Evolutionary conservation across 2,797 vertebrate species (phyloP), one percentile per base, ranked within the genome.

Genomic region (Heterohyrax brucei): DNA sequence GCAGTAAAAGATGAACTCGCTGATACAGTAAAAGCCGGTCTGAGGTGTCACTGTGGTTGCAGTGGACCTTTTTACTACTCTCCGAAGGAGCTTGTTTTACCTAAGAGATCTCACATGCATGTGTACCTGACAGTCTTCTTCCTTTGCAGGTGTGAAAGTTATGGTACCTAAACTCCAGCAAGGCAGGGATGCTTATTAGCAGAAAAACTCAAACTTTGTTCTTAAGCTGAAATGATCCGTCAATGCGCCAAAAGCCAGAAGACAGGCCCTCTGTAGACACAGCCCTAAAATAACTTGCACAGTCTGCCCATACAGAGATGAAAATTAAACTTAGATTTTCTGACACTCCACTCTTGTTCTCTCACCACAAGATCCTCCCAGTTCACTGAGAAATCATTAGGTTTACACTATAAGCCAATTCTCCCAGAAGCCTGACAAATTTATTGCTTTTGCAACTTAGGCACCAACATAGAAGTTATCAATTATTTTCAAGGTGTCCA

Each of bases 311-410:
- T 89, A 90, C 19, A 93, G 90, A 95, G 82, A 91, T 91, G 82
- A 97, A 97, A 95, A 95, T 96, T 95, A 95, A 97, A 94, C 94
- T 94, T 96, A 96, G 97, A 93, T 93, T 97, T 96, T 87, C 96
- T 97, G 97, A 95, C 94, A 96, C 53, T 93, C n/a, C 28, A 33
- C 89, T 96, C 91, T 95, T 96, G 87, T 96, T 95, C 79, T 96
- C 93, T 93, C 86, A 78, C 82, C 61, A 61, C 10, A 1, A 80
- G 95, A 95, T 94, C 94, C 96, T 96, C 95, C 94, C 84, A 97
- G 97, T 89, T 97, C 86, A 87, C 95, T 95, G 97, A 96, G 97
- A 98, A 98, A 98, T 98, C 91, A 92, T 97, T 97, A 98, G 97
- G 95, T 94, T 95, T 93, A 96, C 19, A 87, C 81, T 70, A 1